Conservation (phyloP, 2,888 invertebrate species). For the Cybosia mesomella region DNA sequence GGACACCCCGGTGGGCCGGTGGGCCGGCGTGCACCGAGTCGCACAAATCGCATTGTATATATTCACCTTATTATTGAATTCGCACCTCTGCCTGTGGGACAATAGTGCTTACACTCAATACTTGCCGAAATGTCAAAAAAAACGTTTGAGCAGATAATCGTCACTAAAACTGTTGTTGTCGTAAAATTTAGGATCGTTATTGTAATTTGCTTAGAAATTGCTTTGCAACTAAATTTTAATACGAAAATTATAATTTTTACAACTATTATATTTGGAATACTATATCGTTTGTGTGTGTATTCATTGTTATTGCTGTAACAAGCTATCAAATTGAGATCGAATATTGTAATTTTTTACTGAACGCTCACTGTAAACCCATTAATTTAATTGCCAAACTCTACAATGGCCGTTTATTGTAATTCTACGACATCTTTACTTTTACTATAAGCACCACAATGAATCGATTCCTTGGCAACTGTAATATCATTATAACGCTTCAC, state of each 20-base stretch:
- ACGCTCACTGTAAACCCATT: constrained; percentile 22
- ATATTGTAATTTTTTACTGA: constrained; percentile 20
- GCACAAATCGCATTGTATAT: constrained; percentile 65
- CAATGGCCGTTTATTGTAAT: constrained; percentile 35
- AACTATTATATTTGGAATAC: not conserved
- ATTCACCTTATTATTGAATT: constrained; percentile 73
- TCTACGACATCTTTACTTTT: constrained; percentile 31
- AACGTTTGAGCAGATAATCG: constrained; percentile 52
- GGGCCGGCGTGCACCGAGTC: constrained; percentile 53
- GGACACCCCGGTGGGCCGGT: constrained; percentile 69
- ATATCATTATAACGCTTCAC: constrained; percentile 67
- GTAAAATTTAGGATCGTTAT: constrained; percentile 27
- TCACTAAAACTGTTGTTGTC: constrained; percentile 49
- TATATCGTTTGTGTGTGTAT: constrained; percentile 8
- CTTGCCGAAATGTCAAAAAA: constrained; percentile 56
- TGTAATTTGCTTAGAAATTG: constrained; percentile 24
- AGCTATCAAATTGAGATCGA: constrained; percentile 11
- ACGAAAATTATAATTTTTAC: constrained; percentile 5
- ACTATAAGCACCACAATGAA: constrained; percentile 40
- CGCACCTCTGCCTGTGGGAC: constrained; percentile 70
- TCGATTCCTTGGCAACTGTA: constrained; percentile 54
- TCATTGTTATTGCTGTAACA: not conserved
- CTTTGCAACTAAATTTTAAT: constrained; percentile 12
- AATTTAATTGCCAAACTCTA: constrained; percentile 35
- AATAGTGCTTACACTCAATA: constrained; percentile 51